These are phyloP conservation scores for Euschistus heros DNA, from an alignment of 1,140 invertebrate species.

Conservation along the genomic window DNA sequence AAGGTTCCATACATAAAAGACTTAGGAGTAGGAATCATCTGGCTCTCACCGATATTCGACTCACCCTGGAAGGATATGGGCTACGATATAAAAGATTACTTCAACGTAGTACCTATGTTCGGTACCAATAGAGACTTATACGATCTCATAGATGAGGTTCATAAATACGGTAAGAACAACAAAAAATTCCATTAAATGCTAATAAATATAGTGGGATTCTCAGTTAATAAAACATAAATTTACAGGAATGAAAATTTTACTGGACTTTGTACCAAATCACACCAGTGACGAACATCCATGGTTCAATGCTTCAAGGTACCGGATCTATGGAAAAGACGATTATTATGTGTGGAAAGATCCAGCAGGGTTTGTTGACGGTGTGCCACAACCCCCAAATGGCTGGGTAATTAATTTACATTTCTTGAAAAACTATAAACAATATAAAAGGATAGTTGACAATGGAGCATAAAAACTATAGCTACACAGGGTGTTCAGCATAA, in stretches of 20 bases:
- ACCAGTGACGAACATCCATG: conserved; percentile 66
- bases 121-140: conserved; percentile 44
- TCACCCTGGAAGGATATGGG: conserved; percentile 58
- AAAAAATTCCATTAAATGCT: too few relatives aligned
- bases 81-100: conserved; percentile 65
- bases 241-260: conserved; percentile 59
- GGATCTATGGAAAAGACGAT: conserved; percentile 44
- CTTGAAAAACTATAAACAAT: too few relatives aligned
- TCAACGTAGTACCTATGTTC: conserved; percentile 52
- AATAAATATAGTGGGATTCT: too few relatives aligned
- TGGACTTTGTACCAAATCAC: conserved; percentile 82
- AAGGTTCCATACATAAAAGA: conserved; percentile 52
- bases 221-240: conserved; percentile 23
- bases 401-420: too few relatives aligned
- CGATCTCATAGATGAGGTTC: conserved; percentile 6
- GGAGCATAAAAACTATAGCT: too few relatives aligned
- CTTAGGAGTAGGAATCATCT: conserved; percentile 48
- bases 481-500: too few relatives aligned
- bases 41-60: conserved; percentile 59
- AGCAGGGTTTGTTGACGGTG: conserved; percentile 22
- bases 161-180: conserved; percentile 31
- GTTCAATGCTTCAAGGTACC: conserved; percentile 60
- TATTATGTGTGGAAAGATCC: conserved; percentile 64
- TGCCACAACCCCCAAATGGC: conserved; percentile 40
- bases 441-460: too few relatives aligned